Base-by-base conservation (phyloP, 2,888 invertebrate species). In the Encarsia formosa region DNA sequence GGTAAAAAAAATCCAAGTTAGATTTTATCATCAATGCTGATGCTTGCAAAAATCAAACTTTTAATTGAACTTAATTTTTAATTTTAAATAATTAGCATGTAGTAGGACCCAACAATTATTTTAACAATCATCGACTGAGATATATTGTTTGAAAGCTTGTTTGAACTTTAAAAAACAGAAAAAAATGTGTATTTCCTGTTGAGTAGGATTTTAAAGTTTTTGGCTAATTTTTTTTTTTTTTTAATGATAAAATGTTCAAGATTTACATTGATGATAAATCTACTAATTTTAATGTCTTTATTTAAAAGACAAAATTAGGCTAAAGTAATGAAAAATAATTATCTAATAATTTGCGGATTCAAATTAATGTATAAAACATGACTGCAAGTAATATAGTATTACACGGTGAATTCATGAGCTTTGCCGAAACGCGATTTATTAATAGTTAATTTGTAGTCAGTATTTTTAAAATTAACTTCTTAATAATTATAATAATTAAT, bases 1-100 rank as follows among this genome's bases (percentile, higher is more conserved):
- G 26, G 29, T 34, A 20, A 51, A 52, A 43, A 39, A 43, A n/a
- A 37, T 43, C n/a, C 49, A 49, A 46, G 20, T 23, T 54, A 54
- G 29, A 43, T 50, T 48, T 48, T 51, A 51, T 40, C 35, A 50
- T 39, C 37, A 16, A 42, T 48, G 23, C 45, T 48, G 16, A 29
- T 26, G 49, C 46, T n/a, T 50, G 51, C 55, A 55, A 50, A 45
- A 55, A 55, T 55, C 51, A 55, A 52, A 52, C 45, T 55, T 52
- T 51, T 49, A 52, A 48, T 47, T 22, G 22, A 50, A 42, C 38
- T 50, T 54, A 38, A 34, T 39, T 23, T 50, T 34, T 41, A 45
- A 49, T 45, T 55, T 49, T 52, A 55, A 45, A 35, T 9, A 23
- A 45, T 37, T 54, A 44, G 31, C 44, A 48, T 15, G 20, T 37